Conservation (phyloP, 1,140 invertebrate species). For the Magallana gigas region DNA sequence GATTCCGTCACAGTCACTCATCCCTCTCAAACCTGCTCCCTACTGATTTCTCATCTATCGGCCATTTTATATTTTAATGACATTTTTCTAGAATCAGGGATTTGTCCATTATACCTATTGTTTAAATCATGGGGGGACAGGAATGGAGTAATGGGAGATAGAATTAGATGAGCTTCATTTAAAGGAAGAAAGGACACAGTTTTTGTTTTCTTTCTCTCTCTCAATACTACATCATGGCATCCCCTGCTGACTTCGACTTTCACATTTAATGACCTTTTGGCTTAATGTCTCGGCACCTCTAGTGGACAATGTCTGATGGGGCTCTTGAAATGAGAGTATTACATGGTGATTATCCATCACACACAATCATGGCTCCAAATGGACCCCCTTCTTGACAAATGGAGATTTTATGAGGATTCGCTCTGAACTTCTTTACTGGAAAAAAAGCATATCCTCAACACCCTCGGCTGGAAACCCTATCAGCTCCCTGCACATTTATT, state of each 20-base stretch:
- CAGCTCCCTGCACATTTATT: conserved; percentile 16
- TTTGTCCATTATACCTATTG: conserved; percentile 8
- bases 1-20: conserved; percentile 19
- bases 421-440: conserved; percentile 1
- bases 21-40: neutral
- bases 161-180: conserved; percentile 14
- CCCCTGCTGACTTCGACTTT: neutral
- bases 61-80: conserved; percentile 16
- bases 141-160: neutral
- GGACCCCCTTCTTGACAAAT: conserved; percentile 24
- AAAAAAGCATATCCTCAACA: conserved; percentile 11
- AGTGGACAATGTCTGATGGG: neutral
- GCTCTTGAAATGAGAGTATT: conserved; percentile 20
- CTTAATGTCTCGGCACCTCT: neutral
- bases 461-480: conserved; percentile 27
- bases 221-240: neutral
- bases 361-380: conserved; percentile 8
- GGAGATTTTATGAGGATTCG: conserved; percentile 29
- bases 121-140: neutral
- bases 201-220: neutral
- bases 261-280: neutral
- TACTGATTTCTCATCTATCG: neutral
- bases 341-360: conserved; percentile 35
- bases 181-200: neutral
- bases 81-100: conserved; percentile 13